phyloP scores from a whole-genome alignment of 1,140 invertebrate genomes.

The Drosophila takahashii region DNA sequence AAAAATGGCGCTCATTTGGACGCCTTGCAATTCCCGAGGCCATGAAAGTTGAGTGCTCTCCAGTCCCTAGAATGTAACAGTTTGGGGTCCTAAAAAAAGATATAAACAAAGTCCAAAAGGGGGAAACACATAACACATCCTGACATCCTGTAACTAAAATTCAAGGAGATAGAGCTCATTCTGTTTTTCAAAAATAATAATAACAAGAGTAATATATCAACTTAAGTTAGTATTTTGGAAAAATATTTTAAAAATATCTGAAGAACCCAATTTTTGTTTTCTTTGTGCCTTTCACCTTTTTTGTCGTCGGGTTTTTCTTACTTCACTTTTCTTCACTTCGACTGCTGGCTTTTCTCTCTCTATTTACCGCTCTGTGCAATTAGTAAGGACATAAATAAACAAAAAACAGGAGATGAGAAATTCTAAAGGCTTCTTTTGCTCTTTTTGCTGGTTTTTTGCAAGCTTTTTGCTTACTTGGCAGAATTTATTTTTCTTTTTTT shows the following conservation, averaged over 20 bases:
- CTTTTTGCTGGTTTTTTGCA: background rate
- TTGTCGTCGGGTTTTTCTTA: background rate
- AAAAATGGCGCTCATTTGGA: slow-evolving; percentile 53
- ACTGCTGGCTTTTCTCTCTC: slow-evolving; percentile 3
- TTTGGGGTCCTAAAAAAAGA: background rate
- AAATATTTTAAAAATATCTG: too few species aligned
- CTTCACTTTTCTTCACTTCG: background rate
- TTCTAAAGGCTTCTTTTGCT: background rate
- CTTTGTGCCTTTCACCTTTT: slow-evolving; percentile 3
- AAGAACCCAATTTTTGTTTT: background rate
- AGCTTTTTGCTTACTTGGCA: slow-evolving; percentile 8
- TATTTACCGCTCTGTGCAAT: slow-evolving; percentile 23
- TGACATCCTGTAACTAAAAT: background rate
- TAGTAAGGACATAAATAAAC: slow-evolving; percentile 30
- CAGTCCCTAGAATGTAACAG: too few species aligned
- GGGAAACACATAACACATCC: background rate
- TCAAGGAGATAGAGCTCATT: background rate
- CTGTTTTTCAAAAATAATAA: too few species aligned
- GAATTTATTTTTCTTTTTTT: background rate
- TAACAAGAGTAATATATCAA: too few species aligned
- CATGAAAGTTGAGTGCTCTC: slow-evolving; percentile 33
- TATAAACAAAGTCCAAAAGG: background rate
- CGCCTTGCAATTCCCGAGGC: slow-evolving; percentile 41
- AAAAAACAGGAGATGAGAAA: slow-evolving; percentile 1
- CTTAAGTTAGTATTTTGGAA: too few species aligned